Conservation (phyloP, 2,888 invertebrate genomes). For the Deroplatys truncata region DNA sequence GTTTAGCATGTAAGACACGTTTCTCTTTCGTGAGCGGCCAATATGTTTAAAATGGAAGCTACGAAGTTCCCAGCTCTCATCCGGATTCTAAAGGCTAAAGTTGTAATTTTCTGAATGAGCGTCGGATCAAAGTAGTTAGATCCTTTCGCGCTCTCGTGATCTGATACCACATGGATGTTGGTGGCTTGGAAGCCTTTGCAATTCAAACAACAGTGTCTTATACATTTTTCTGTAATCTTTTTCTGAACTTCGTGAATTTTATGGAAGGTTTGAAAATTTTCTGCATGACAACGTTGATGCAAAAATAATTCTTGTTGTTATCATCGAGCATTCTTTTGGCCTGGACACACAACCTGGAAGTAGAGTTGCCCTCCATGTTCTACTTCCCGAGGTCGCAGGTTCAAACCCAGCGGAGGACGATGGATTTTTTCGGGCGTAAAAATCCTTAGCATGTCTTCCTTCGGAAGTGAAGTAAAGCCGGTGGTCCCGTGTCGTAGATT, state of each 20-base stretch:
- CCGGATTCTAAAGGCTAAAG: not conserved
- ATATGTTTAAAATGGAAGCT: not conserved
- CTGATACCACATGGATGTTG: not conserved
- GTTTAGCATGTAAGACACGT: not conserved
- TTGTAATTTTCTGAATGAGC: not conserved
- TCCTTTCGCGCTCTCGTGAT: not conserved
- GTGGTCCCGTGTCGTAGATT: too few relatives aligned
- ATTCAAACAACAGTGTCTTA: not conserved
- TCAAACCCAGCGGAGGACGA: too few relatives aligned
- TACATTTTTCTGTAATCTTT: not conserved
- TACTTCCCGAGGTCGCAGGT: too few relatives aligned
- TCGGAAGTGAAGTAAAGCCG: too few relatives aligned
- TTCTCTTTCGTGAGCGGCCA: not conserved
- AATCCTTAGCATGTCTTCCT: too few relatives aligned
- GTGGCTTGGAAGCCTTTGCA: not conserved
- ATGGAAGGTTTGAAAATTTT: too few relatives aligned
- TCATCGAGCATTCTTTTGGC: too few relatives aligned
- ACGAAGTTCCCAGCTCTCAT: not conserved
- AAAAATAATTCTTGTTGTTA: too few relatives aligned
- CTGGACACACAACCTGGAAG: too few relatives aligned
- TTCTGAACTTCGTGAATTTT: not conserved
- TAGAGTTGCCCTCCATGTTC: too few relatives aligned
- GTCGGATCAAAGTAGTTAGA: not conserved
- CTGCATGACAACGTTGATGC: too few relatives aligned
- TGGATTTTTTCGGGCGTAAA: too few relatives aligned